Evolutionary conservation across 2,888 invertebrate genomes (phyloP).

Genomic region (Bembecia ichneumoniformis): DNA sequence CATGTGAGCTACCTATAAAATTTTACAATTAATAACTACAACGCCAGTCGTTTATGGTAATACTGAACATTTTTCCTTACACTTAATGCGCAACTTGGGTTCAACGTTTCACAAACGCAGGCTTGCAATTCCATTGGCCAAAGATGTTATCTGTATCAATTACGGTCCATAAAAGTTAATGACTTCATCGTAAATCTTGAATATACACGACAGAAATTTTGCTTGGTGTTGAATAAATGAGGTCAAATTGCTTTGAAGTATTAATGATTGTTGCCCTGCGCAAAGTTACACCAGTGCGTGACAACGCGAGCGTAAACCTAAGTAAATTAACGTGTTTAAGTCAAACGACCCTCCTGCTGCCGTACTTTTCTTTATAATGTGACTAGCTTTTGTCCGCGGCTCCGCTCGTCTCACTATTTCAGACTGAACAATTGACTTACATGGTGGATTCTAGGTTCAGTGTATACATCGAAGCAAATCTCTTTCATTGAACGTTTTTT

Average conservation of each 20-base stretch:
- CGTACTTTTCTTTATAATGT: not conserved
- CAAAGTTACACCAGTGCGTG: constrained; percentile 9
- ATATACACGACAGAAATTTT: constrained; percentile 63
- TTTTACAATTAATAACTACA: constrained; percentile 60
- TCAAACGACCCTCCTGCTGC: not conserved
- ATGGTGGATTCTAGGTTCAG: too few species aligned
- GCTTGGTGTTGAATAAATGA: constrained; percentile 64
- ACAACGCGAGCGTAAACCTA: not conserved
- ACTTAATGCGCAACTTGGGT: constrained; percentile 55
- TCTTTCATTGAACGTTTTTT: too few species aligned
- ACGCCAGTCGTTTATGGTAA: constrained; percentile 58
- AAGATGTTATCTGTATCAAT: constrained; percentile 69
- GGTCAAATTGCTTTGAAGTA: constrained; percentile 47
- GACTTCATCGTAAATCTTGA: constrained; percentile 69
- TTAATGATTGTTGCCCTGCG: constrained; percentile 42
- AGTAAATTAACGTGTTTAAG: constrained; percentile 4
- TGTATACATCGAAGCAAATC: too few species aligned
- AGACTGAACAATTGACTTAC: too few species aligned
- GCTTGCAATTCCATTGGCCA: constrained; percentile 62
- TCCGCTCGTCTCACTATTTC: not conserved
- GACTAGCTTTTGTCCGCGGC: not conserved
- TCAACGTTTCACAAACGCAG: constrained; percentile 54
- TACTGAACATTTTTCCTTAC: constrained; percentile 55
- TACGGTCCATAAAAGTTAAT: constrained; percentile 70
- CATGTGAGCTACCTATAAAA: constrained; percentile 54